Evolutionary conservation across 2,888 invertebrate species (phyloP).

Genomic region (Julus scandinavius): DNA sequence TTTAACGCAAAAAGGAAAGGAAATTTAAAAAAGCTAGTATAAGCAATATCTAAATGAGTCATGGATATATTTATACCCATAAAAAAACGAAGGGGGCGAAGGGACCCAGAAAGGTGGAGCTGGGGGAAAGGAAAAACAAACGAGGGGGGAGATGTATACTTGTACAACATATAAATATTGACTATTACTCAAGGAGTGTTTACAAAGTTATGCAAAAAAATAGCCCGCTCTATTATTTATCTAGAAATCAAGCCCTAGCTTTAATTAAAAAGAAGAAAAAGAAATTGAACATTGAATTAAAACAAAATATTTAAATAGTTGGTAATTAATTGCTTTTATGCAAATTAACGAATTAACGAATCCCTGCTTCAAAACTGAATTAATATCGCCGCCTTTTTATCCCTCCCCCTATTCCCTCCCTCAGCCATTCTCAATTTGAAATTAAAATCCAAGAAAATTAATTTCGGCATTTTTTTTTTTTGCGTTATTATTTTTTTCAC

Average conservation of each 20-base stretch:
- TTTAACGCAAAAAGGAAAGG: constrained; percentile 50
- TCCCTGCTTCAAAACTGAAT: background rate
- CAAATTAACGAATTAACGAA: background rate
- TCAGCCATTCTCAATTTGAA: background rate
- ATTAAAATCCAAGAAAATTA: constrained; percentile 40
- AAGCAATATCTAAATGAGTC: constrained; percentile 51
- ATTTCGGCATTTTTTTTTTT: background rate
- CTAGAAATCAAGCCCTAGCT: background rate
- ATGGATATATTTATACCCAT: constrained; percentile 48
- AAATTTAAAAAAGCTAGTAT: constrained; percentile 50
- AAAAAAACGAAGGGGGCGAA: background rate
- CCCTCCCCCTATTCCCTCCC: background rate
- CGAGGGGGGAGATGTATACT: constrained; percentile 44
- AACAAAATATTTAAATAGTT: constrained; percentile 39
- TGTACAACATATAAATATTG: constrained; percentile 51
- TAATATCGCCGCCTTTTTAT: constrained; percentile 32
- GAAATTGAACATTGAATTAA: constrained; percentile 24
- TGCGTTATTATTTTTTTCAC: constrained; percentile 1
- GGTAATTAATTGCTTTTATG: constrained; percentile 45
- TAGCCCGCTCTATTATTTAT: constrained; percentile 37
- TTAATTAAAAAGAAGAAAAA: constrained; percentile 30
- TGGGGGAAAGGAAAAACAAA: constrained; percentile 47
- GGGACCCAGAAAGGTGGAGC: constrained; percentile 22
- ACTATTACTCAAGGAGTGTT: constrained; percentile 48
- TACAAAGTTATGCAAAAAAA: constrained; percentile 49